Evolutionary conservation across 2,888 invertebrate species (phyloP).

Genomic region (Microplitis manilae): DNA sequence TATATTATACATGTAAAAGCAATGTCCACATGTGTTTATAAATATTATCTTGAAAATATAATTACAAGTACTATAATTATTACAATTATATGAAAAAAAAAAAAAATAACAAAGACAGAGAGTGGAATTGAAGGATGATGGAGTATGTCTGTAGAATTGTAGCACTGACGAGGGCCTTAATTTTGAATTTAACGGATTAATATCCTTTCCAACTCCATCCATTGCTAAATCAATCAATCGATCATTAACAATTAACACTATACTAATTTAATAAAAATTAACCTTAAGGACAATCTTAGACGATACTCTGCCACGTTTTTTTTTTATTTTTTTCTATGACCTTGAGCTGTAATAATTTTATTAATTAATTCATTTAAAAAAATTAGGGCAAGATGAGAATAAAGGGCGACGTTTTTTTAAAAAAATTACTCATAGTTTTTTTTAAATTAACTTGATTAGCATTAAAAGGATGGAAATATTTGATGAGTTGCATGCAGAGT

Average conservation of each 20-base stretch:
- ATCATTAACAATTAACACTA: not conserved
- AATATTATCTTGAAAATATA: not conserved
- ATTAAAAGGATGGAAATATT: too few species aligned
- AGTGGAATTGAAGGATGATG: constrained; percentile 40
- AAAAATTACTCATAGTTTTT: too few species aligned
- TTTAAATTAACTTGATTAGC: too few species aligned
- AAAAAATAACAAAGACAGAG: constrained; percentile 31
- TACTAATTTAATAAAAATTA: not conserved
- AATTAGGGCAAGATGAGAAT: too few species aligned
- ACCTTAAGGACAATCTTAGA: not conserved
- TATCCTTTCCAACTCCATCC: not conserved
- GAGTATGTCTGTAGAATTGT: constrained; percentile 50
- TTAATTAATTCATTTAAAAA: too few species aligned
- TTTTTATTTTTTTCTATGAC: too few species aligned
- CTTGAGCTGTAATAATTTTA: too few species aligned
- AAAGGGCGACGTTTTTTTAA: too few species aligned
- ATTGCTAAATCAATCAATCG: not conserved
- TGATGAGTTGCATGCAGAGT: too few species aligned
- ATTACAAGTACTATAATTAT: constrained; percentile 47
- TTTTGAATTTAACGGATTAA: constrained; percentile 51
- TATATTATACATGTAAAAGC: constrained; percentile 58
- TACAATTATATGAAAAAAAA: constrained; percentile 49
- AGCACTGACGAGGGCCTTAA: constrained; percentile 56
- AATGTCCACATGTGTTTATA: constrained; percentile 59
- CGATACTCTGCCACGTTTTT: too few species aligned